Base-by-base conservation (phyloP, 2,888 invertebrate species). In the Lasioglossum oenotherae region DNA sequence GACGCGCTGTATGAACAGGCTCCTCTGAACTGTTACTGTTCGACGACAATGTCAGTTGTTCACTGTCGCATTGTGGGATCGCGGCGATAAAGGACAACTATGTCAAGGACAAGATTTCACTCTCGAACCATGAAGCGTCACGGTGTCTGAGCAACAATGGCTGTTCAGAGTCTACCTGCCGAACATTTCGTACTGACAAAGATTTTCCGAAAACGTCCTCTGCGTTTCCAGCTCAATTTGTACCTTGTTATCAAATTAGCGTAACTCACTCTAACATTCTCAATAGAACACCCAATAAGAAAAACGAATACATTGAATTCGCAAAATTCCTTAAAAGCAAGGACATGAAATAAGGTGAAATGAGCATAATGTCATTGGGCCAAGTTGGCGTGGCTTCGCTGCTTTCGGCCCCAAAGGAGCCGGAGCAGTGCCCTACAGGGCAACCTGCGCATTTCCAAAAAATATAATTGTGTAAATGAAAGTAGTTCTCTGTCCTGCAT, bases 91-190 rank as follows among this genome's bases (percentile, higher is more conserved):
- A 85, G 80, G 85, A 87, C 87, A 86, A 88, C 87, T 82, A 74
- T 88, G 88, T 82, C 91, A 91, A 90, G 91, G 91, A 91, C 89
- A 84, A 86, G 89, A 91, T 91, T 90, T 89, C 89, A 85, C 87
- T 87, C 86, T 88, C 87, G 80, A 81, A 80, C 80, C 76, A 75
- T 87, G 83, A 74, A 85, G 81, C 31, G 77, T 90, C 73, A 85
- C 81, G 88, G 84, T 44, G 67, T 67, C 77, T 80, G 81, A 76
- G 57, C 81, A 78, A 57, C 38, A 27, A 79, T 80, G 79, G 35
- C 75, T 71, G 35, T 27, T 38, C 67, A 31, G 73, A 85, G 81
- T 79, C 82, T 75, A 69, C 74, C 46, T 46, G 60, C 41, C n/a
- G 10, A 67, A 64, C 49, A 31, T 78, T 64, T 46, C 41, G 0